Conservation (phyloP, 1,140 invertebrate genomes). For the Portunus trituberculatus region DNA sequence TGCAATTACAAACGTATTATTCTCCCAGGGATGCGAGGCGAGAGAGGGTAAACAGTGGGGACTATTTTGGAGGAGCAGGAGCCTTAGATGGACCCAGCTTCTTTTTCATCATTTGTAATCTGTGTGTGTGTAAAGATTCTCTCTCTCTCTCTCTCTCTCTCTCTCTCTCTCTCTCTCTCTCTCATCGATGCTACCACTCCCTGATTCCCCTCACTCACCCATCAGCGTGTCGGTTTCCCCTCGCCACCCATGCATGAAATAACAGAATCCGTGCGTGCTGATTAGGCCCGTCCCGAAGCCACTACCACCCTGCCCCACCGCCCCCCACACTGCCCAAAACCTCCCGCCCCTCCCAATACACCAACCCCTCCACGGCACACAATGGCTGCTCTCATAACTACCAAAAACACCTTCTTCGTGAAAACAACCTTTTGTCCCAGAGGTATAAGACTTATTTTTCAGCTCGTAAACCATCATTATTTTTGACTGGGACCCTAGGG, state of each 20-base stretch:
- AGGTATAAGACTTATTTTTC: constrained; percentile 33
- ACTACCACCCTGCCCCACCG: neutral
- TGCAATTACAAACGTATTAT: neutral
- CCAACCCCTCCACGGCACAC: neutral
- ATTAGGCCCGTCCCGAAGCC: constrained; percentile 39
- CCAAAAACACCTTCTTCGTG: constrained; percentile 7
- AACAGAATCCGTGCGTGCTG: constrained; percentile 67
- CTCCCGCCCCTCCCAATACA: neutral
- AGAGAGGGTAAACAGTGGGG: neutral
- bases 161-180: constrained; percentile 48
- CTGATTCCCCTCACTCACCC: constrained; percentile 35
- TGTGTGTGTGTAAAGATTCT: neutral
- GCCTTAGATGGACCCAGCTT: too few relatives aligned
- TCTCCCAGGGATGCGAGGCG: neutral
- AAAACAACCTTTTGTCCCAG: constrained; percentile 38
- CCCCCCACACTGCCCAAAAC: neutral
- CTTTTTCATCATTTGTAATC: neutral
- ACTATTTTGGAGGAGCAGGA: too few relatives aligned
- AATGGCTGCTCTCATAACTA: constrained; percentile 33
- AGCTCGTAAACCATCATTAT: constrained; percentile 36
- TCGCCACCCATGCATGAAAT: constrained; percentile 66
- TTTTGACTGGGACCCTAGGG: neutral
- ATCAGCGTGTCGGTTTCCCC: constrained; percentile 57
- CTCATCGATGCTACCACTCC: neutral
- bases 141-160: constrained; percentile 55